Conservation (phyloP, 2,113 vertebrate genomes). For the Chrysemys picta region DNA sequence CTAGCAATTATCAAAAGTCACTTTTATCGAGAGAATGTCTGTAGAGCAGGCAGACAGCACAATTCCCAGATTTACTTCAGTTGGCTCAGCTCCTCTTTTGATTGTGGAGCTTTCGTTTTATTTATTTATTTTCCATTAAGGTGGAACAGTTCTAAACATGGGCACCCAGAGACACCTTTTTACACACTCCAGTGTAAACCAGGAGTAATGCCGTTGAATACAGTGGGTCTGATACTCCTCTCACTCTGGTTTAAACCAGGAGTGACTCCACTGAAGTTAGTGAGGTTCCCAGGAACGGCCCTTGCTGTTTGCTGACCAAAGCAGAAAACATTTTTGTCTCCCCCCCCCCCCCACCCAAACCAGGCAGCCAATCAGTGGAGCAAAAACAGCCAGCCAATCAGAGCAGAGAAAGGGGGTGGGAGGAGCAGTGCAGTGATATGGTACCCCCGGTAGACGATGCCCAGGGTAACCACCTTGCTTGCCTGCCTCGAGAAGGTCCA, state of each 20-base stretch:
- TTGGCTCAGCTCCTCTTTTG: not conserved
- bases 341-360: not conserved
- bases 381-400: too few species aligned
- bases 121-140: slow-evolving; percentile 50
- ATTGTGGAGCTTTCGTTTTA: not conserved
- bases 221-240: not conserved
- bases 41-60: slow-evolving; percentile 9
- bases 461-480: not conserved
- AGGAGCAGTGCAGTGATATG: too few species aligned
- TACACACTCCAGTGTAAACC: not conserved
- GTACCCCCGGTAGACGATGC: not conserved
- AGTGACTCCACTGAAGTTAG: accelerated
- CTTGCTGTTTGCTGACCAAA: not conserved
- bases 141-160: not conserved
- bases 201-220: too few species aligned
- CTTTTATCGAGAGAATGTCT: slow-evolving; percentile 58
- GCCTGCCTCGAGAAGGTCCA: not conserved
- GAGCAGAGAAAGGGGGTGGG: too few species aligned
- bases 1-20: slow-evolving; percentile 74
- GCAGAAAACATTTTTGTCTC: not conserved
- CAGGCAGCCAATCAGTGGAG: not conserved
- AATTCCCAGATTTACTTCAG: slow-evolving; percentile 30
- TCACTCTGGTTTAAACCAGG: not conserved
- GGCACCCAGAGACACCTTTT: not conserved
- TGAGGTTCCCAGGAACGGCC: accelerated